Evolutionary conservation across 1,140 invertebrate species (phyloP).

Genomic region (Tetragonula clypearis): DNA sequence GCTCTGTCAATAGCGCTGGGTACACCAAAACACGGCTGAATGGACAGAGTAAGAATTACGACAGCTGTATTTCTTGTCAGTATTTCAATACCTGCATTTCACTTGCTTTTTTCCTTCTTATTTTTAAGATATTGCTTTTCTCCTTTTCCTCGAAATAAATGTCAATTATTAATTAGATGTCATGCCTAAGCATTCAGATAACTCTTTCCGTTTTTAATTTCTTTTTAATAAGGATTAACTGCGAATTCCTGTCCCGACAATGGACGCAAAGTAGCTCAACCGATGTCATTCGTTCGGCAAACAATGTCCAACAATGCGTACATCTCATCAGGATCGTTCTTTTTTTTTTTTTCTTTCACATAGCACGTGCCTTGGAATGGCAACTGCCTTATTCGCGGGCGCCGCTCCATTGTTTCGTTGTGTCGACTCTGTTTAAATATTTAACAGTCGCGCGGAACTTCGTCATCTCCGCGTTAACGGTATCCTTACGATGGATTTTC

Average conservation of each 20-base stretch:
- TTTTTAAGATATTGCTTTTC: background rate
- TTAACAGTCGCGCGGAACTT: constrained; percentile 72
- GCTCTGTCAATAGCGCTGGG: background rate
- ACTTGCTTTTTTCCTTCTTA: no score
- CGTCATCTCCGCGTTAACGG: constrained; percentile 74
- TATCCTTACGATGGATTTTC: constrained; percentile 59
- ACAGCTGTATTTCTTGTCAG: no score
- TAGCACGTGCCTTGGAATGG: constrained; percentile 53
- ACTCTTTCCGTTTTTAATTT: background rate
- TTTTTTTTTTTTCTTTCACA: constrained; percentile 16
- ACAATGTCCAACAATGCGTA: constrained; percentile 41
- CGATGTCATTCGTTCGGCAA: background rate
- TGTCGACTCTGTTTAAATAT: constrained; percentile 78
- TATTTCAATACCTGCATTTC: no score
- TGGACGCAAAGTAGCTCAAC: constrained; percentile 4
- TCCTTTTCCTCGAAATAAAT: background rate
- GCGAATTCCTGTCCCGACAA: background rate
- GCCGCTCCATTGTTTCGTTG: constrained; percentile 73
- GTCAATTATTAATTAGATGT: background rate
- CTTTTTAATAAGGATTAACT: background rate
- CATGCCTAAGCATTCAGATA: background rate
- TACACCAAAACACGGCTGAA: background rate
- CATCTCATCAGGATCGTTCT: background rate
- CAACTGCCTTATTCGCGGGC: constrained; percentile 62
- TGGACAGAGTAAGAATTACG: background rate